Evolutionary conservation across 1,140 invertebrate species (phyloP).

Genomic region (Aradophagus sp.): DNA sequence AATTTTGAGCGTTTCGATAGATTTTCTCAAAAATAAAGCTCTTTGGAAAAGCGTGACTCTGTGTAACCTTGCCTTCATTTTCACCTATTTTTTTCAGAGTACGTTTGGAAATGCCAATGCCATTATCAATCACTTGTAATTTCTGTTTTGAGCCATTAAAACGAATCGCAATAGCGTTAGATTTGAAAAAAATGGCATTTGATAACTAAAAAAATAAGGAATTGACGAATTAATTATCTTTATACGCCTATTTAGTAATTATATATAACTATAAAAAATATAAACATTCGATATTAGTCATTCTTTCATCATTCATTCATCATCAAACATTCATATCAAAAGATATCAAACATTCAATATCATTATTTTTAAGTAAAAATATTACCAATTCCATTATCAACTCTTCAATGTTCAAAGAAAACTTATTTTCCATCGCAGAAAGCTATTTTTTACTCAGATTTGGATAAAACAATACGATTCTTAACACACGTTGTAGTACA

Average conservation of each 20-base stretch:
- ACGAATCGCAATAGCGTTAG: conserved; percentile 62
- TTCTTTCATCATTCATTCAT: no score
- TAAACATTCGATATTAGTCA: no score
- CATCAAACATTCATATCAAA: no score
- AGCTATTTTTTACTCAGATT: no score
- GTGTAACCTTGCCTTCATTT: not conserved
- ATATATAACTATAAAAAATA: conserved; percentile 10
- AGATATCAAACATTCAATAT: not conserved
- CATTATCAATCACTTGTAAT: conserved; percentile 68
- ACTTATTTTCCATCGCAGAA: no score
- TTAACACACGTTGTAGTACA: no score
- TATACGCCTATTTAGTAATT: no score
- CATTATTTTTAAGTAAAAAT: no score
- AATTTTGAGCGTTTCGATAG: conserved; percentile 15
- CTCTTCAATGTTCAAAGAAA: conserved; percentile 33
- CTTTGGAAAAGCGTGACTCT: conserved; percentile 6
- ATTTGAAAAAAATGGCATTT: conserved; percentile 58
- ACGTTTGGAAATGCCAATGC: conserved; percentile 57
- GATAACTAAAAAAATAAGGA: conserved; percentile 41
- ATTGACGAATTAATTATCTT: conserved; percentile 9
- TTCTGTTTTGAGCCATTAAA: conserved; percentile 44
- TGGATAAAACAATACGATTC: no score
- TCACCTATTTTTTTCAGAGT: conserved; percentile 51
- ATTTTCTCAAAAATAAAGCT: conserved; percentile 50
- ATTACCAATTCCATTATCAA: conserved; percentile 62